These are phyloP conservation scores for Forpus xanthops DNA, from an alignment of 2,797 vertebrate species.

Conservation along the genomic window DNA sequence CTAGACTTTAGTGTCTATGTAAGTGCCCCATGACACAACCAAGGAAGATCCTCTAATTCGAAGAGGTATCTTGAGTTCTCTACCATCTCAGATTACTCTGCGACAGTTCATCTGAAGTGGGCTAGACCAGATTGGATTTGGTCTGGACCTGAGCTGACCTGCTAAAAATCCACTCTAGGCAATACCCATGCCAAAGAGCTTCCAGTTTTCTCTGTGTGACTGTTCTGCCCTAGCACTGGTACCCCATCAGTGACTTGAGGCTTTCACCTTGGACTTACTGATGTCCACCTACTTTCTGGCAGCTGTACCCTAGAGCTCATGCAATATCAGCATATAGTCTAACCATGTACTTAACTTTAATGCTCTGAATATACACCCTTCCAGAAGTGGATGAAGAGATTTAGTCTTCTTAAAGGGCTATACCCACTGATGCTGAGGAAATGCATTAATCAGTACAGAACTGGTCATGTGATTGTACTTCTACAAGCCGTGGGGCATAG, in stretches of 20 bases:
- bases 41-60: neutral
- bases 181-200: accelerated
- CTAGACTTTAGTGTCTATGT: neutral
- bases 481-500: neutral
- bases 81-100: neutral
- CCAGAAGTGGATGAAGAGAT: neutral
- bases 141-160: neutral
- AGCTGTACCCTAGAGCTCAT: neutral
- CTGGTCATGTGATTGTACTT: neutral
- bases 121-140: neutral
- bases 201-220: neutral
- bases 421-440: neutral
- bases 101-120: neutral
- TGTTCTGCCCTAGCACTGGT: neutral
- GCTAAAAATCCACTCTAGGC: neutral
- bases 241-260: accelerated
- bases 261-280: accelerated
- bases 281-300: neutral
- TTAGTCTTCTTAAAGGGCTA: neutral
- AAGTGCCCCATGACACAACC: neutral
- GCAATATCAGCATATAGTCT: neutral
- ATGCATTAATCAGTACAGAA: neutral
- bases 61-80: neutral
- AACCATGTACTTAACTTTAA: neutral
- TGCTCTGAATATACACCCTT: neutral